Base-by-base conservation (phyloP, 2,113 vertebrate genomes). In the Periophthalmus modestus region DNA sequence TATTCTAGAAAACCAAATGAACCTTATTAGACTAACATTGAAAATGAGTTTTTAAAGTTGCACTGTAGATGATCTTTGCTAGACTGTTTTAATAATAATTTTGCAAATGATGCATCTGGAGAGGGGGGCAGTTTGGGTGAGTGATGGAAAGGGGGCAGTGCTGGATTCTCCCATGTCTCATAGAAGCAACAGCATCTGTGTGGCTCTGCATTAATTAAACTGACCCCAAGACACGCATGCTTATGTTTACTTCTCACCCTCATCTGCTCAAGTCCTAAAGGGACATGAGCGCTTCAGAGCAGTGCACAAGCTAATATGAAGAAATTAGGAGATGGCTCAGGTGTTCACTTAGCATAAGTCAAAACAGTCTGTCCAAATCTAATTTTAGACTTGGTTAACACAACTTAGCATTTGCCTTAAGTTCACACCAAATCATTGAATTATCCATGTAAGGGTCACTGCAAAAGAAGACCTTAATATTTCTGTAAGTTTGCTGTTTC, bases 31-130 rank as follows among this genome's bases (percentile, higher is more conserved):
- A 43, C 16, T 52, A 52, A 0, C 5, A 19, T 18, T 52, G 6
- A 52, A 52, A 52, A 52, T 15, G 0, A 11, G 57, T 69, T 19
- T 43, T 10, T 10, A 43, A 43, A 63, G 61, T 43, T 57, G 78
- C 75, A 82, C 33, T 75, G 71, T 71, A 43, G 7, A 15, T 81
- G 82, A 82, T 15, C 68, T 79, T 67, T 54, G 34, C 68, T 16
- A 74, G 83, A 88, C 84, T 73, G 74, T 54, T 6, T 66, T 46
- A 79, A 77, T 90, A 86, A 90, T 78, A 36, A 85, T 71, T 77
- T 58, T 77, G 88, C 79, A 81, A 83, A 71, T 55, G 65, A 43
- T 59, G 83, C 69, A 70, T 66, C 39, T 79, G 76, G 43, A 55
- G 21, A 65, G 28, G 15, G 15, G 7, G 39, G 6, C n/a, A 34